A percentile compares a stretch with the other conserved stretches of the same genome.
Conservation (phyloP, 1,140 invertebrate genomes). For the Drosophila leontia region DNA sequence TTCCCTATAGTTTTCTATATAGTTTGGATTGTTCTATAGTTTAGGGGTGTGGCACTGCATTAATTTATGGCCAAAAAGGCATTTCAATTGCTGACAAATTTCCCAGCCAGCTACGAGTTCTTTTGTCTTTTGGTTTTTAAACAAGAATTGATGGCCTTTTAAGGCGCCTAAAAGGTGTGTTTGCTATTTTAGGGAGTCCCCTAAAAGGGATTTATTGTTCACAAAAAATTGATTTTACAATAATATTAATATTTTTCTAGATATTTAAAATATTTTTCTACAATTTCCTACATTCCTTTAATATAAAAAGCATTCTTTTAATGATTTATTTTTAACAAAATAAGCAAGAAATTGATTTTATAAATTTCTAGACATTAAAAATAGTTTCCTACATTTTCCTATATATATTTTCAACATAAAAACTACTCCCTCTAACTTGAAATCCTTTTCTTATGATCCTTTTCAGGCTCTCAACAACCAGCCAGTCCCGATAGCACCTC, state of each 20-base stretch:
- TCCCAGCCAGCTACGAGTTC: constrained; percentile 18
- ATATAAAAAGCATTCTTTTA: too few species aligned
- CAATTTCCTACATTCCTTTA: background rate
- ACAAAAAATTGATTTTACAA: background rate
- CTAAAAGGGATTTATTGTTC: constrained; percentile 1
- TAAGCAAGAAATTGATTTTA: too few species aligned
- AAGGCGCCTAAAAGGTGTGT: constrained; percentile 12
- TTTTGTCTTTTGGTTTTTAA: constrained; percentile 7
- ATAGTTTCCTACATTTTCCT: background rate
- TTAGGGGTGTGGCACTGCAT: constrained; percentile 60
- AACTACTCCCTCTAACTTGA: background rate
- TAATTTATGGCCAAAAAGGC: constrained; percentile 60
- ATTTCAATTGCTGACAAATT: constrained; percentile 70
- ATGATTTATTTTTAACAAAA: constrained; percentile 2
- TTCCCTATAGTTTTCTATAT: too few species aligned
- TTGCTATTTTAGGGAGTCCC: constrained; percentile 1
- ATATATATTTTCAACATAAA: too few species aligned
- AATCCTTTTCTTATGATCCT: background rate
- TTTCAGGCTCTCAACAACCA: constrained; percentile 87
- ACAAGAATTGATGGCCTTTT: constrained; percentile 18
- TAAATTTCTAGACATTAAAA: background rate
- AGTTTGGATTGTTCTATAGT: background rate
- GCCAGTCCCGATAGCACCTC: constrained; percentile 93
- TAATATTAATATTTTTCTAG: too few species aligned
- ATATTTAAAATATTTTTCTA: background rate